phyloP scores from a whole-genome alignment of 1,140 invertebrate species.

The Lethrus apterus region DNA sequence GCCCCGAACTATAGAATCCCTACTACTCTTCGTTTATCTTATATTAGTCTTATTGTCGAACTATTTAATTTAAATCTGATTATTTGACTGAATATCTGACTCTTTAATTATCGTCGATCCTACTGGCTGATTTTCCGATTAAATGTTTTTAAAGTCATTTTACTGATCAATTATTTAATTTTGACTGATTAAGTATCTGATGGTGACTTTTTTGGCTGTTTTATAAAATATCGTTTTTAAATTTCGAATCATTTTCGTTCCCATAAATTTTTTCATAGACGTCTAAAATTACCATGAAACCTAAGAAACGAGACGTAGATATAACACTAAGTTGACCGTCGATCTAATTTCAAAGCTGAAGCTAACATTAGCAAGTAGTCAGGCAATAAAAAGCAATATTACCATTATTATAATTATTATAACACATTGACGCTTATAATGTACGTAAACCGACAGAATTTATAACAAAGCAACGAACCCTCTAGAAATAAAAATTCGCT shows the following conservation, averaged over 20 bases:
- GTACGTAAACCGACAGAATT: conserved; percentile 13
- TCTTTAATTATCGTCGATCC: too few species aligned
- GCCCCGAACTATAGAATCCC: too few species aligned
- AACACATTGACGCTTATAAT: conserved; percentile 14
- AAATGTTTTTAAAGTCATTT: too few species aligned
- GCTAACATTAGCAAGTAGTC: conserved; percentile 3
- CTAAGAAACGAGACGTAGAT: background rate
- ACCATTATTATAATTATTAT: conserved; percentile 6
- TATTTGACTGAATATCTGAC: too few species aligned
- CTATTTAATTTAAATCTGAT: too few species aligned
- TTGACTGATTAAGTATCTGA: too few species aligned
- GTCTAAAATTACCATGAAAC: background rate
- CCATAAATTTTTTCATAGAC: background rate
- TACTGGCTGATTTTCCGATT: too few species aligned
- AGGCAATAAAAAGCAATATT: conserved; percentile 23
- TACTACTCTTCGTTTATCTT: too few species aligned
- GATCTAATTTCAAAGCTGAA: background rate
- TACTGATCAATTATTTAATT: too few species aligned
- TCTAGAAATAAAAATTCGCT: conserved; percentile 13
- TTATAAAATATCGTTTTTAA: background rate
- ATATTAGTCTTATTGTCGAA: too few species aligned
- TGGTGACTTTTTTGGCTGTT: conserved; percentile 1
- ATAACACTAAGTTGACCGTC: background rate
- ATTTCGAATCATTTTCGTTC: background rate
- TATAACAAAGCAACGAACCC: conserved; percentile 15